These are phyloP conservation scores for Carpatolechia fugitivella DNA, from an alignment of 2,888 invertebrate species.

Conservation along the genomic window DNA sequence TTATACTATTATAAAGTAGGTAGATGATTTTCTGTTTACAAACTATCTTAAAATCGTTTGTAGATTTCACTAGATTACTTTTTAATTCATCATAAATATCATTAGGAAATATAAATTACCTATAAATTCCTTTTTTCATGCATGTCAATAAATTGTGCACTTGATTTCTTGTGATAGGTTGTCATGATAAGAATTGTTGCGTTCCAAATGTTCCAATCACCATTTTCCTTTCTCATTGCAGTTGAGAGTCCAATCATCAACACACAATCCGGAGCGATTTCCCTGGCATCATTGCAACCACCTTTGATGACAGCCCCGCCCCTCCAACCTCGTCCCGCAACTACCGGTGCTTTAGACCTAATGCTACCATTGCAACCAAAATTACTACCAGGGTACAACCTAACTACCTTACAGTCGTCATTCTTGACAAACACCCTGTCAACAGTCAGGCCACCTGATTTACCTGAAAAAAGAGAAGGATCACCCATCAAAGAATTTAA, in stretches of 20 bases:
- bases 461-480: constrained; percentile 36
- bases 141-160: too few relatives aligned
- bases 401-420: constrained; percentile 50
- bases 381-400: constrained; percentile 79
- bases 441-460: constrained; percentile 67
- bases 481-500: constrained; percentile 43
- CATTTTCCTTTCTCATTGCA: constrained; percentile 53
- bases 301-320: constrained; percentile 78
- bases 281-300: constrained; percentile 75
- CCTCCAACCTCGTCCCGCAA: constrained; percentile 84
- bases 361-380: constrained; percentile 87
- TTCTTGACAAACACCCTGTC: constrained; percentile 75
- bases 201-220: not conserved
- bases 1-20: too few relatives aligned
- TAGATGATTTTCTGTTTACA: too few relatives aligned
- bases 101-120: too few relatives aligned
- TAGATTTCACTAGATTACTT: too few relatives aligned
- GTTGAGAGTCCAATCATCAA: constrained; percentile 78
- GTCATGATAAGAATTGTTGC: not conserved
- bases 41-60: too few relatives aligned
- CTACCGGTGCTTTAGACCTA: constrained; percentile 83
- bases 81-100: too few relatives aligned
- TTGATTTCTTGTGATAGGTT: too few relatives aligned
- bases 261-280: constrained; percentile 68
- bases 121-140: too few relatives aligned